Evolutionary conservation across 1,140 invertebrate species (phyloP).

Genomic region (Eumeta japonica): DNA sequence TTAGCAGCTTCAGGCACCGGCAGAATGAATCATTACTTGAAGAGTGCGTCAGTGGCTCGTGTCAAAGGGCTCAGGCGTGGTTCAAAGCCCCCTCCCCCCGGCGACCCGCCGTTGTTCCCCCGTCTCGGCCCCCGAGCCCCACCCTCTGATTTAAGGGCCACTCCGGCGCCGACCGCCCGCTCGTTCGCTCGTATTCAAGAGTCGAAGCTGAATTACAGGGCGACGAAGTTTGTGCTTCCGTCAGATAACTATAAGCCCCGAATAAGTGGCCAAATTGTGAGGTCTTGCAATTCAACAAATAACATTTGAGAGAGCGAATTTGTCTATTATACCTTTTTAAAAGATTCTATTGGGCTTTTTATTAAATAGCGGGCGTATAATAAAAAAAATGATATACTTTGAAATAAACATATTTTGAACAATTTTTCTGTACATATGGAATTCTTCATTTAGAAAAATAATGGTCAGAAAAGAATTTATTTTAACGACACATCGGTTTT

Average conservation of each 20-base stretch:
- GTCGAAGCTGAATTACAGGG: conserved; percentile 54
- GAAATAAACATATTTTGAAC: too few species aligned
- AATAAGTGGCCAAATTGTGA: too few species aligned
- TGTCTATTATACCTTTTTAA: too few species aligned
- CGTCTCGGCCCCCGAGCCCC: conserved; percentile 21
- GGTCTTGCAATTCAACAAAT: too few species aligned
- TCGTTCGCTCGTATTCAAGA: conserved; percentile 54
- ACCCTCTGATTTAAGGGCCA: conserved; percentile 53
- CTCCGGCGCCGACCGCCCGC: conserved; percentile 51
- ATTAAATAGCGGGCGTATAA: too few species aligned
- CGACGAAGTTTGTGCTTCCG: conserved; percentile 50
- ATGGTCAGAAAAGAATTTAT: too few species aligned
- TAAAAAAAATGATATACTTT: too few species aligned
- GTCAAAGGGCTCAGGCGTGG: conserved; percentile 53
- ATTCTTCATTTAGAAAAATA: too few species aligned
- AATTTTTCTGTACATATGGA: too few species aligned
- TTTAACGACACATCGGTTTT: too few species aligned
- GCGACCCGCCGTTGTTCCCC: conserved; percentile 14
- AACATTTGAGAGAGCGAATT: too few species aligned
- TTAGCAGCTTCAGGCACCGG: conserved; percentile 54
- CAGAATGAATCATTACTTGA: conserved; percentile 58
- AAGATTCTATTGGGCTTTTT: too few species aligned
- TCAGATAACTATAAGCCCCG: conserved; percentile 55
- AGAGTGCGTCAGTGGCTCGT: conserved; percentile 54
- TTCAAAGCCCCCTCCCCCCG: conserved; percentile 46